Base-by-base conservation (phyloP, 2,113 vertebrate species). In the Antechinus flavipes region DNA sequence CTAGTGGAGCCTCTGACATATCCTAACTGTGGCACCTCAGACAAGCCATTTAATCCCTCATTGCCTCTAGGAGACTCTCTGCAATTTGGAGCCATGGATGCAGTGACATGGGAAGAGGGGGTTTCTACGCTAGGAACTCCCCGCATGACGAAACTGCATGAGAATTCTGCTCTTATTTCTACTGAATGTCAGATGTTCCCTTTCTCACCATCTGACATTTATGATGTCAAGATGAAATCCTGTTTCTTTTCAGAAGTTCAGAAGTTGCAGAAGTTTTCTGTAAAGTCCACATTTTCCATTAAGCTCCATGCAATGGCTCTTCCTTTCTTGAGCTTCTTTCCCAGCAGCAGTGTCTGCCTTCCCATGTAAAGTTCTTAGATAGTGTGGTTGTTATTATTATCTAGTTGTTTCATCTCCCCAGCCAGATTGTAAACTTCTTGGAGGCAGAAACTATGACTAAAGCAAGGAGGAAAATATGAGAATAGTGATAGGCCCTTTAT, bases 171-270 rank as follows among this genome's bases (percentile, higher is more conserved):
- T 58, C 56, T 68, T 68, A 68, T 68, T 89, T 96, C 93, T 97
- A 97, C 96, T 53, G 94, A 91, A 96, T 95, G 96, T 91, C 95
- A 95, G 95, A 93, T 92, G 89, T 58, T 92, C 95, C 58, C 90
- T 97, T 92, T 97, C 91, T 95, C 96, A 46, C 89, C 93, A 95
- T 95, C 97, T 97, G 95, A 95, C 94, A 96, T 96, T 97, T 97
- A 93, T 90, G 24, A 84, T 91, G 90, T 93, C 94, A 50, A 52
- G 46, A 97, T 96, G 97, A 94, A 96, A 95, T 97, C 95, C 55
- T 52, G 96, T 91, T 95, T 91, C 93, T 16, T 91, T 35, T 96
- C 89, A 91, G 49, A 93, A 19, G 91, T 97, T 96, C 95, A 96
- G 47, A 97, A 56, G 52, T 68, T 94, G 94, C 27, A 27, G 25